These are phyloP conservation scores for Chloropsis cyanopogon DNA, from an alignment of 2,113 vertebrate species.

Conservation along the genomic window DNA sequence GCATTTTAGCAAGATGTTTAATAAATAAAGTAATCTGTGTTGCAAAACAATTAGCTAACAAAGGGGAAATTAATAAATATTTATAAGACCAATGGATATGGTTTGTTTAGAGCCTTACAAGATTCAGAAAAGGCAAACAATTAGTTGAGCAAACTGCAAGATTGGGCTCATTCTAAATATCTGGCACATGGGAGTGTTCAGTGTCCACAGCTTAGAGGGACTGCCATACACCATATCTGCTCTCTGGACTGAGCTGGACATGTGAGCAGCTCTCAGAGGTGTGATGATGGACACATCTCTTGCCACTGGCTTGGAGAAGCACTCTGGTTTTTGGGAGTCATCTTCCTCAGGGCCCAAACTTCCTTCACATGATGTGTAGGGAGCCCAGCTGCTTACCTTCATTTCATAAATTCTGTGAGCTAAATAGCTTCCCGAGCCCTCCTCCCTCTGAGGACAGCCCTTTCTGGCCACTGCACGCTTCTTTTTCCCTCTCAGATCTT, in stretches of 20 bases:
- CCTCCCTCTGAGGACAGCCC: neutral
- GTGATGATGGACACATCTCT: neutral
- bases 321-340: neutral
- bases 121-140: constrained; percentile 3
- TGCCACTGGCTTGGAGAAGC: neutral
- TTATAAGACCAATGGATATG: constrained; percentile 1
- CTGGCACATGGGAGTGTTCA: neutral
- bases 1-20: constrained; percentile 13
- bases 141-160: neutral
- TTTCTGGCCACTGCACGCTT: neutral
- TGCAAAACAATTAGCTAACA: constrained; percentile 43
- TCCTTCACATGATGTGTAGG: fast-evolving
- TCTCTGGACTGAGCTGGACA: neutral
- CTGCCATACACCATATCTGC: neutral
- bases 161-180: neutral
- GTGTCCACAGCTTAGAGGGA: neutral
- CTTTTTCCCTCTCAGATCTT: neutral
- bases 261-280: neutral
- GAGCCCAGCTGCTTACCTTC: neutral
- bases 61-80: constrained; percentile 34
- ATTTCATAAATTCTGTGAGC: neutral
- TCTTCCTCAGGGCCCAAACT: neutral
- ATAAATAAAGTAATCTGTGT: constrained; percentile 41
- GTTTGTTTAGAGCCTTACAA: constrained; percentile 3
- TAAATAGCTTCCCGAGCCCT: neutral